phyloP scores from a whole-genome alignment of 1,140 invertebrate genomes.

The Nasonia longicornis region DNA sequence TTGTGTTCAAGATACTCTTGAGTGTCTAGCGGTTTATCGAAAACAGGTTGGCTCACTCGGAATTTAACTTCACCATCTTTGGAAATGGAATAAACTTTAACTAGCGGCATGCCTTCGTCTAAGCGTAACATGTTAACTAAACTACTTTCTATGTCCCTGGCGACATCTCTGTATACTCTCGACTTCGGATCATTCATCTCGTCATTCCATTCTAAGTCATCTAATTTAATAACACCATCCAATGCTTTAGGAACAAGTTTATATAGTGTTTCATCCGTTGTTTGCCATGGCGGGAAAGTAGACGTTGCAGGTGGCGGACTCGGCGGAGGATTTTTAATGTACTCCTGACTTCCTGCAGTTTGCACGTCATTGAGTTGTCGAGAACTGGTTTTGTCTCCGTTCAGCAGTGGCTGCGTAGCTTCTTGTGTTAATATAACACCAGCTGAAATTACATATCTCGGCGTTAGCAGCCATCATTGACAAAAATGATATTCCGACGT shows the following conservation, averaged over 20 bases:
- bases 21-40: constrained; percentile 53
- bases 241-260: constrained; percentile 75
- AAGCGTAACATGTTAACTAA: constrained; percentile 67
- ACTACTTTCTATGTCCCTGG: constrained; percentile 71
- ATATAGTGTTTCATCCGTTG: constrained; percentile 68
- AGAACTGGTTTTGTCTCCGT: constrained; percentile 54
- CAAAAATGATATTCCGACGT: constrained; percentile 15
- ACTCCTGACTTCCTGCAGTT: constrained; percentile 62
- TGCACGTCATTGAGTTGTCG: constrained; percentile 56
- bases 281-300: constrained; percentile 64
- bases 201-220: constrained; percentile 74
- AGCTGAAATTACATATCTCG: constrained; percentile 61
- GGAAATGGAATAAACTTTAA: constrained; percentile 76
- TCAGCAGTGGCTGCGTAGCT: constrained; percentile 64
- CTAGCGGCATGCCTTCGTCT: constrained; percentile 62
- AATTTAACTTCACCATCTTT: constrained; percentile 61
- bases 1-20: constrained; percentile 59
- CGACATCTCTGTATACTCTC: constrained; percentile 73
- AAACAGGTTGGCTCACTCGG: constrained; percentile 61
- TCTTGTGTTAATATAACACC: constrained; percentile 71
- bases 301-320: constrained; percentile 69
- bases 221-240: constrained; percentile 76
- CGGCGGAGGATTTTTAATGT: constrained; percentile 62
- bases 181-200: constrained; percentile 74
- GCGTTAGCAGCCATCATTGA: constrained; percentile 2